Evolutionary conservation across 2,797 vertebrate species (phyloP).

Genomic region (Pseudopleuronectes americanus): DNA sequence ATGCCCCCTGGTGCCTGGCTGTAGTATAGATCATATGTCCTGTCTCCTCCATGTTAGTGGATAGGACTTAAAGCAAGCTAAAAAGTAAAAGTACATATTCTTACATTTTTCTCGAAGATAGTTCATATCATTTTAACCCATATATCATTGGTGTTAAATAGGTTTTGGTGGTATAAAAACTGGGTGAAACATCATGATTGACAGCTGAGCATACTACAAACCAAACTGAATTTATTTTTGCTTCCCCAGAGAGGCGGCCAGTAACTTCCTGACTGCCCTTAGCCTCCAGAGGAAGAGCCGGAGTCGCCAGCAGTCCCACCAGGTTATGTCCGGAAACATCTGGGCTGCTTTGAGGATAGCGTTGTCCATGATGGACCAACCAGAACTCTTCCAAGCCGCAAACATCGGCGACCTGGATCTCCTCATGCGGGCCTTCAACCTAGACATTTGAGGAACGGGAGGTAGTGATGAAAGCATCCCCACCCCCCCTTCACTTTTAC

Average conservation of each 20-base stretch:
- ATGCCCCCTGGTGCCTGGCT: too few species aligned
- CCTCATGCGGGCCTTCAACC: slow-evolving; percentile 95
- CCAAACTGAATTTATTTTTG: slow-evolving; percentile 34
- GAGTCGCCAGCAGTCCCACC: slow-evolving; percentile 93
- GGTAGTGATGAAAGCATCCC: slow-evolving; percentile 17
- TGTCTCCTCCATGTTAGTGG: too few species aligned
- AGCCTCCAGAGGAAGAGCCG: slow-evolving; percentile 96
- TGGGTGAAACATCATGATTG: too few species aligned
- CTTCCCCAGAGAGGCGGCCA: slow-evolving; percentile 93
- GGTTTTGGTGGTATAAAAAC: too few species aligned
- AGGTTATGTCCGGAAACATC: slow-evolving; percentile 97
- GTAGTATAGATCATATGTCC: too few species aligned
- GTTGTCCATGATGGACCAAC: slow-evolving; percentile 97
- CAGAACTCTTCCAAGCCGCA: slow-evolving; percentile 97
- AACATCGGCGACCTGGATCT: slow-evolving; percentile 97
- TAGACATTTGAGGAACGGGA: slow-evolving; percentile 87
- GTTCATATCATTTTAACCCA: too few species aligned
- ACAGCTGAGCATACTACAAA: background rate
- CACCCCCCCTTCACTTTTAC: background rate
- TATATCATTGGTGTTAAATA: too few species aligned
- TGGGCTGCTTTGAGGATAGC: slow-evolving; percentile 97
- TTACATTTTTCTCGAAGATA: too few species aligned
- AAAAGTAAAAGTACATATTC: too few species aligned
- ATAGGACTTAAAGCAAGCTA: too few species aligned
- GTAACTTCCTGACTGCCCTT: slow-evolving; percentile 97